Evolutionary conservation across 2,888 invertebrate species (phyloP), one percentile per base, ranked within the genome.

Genomic region (Drosophila limbata): DNA sequence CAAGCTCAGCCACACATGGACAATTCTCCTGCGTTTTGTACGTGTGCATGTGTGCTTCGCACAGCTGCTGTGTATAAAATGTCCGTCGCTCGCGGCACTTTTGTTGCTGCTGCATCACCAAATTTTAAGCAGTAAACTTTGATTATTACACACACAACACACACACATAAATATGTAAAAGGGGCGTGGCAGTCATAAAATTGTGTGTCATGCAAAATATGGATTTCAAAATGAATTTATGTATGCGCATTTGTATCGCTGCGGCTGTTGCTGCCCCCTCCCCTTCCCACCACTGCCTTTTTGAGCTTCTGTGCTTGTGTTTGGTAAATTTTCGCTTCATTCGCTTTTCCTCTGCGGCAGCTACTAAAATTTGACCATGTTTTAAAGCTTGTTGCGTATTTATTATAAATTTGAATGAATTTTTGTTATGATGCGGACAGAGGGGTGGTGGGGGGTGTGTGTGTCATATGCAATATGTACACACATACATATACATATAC

Each of bases 221-320:
- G 79, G 79, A 79, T 81, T 81, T 70, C 68, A 61, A 81, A 79
- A 79, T 81, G 78, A 79, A 81, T 79, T 79, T 81, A 79, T 81
- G 73, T 81, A 79, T 81, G 73, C 62, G 68, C 73, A 63, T 77
- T 79, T 73, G 77, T 70, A 71, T 79, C 60, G 71, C 65, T 78
- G 76, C 71, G 66, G 66, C 64, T 61, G 45, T 17, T 56, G 47
- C 44, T 39, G 53, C 48, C 33, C 28, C 44, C 42, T 0, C 10
- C 42, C 1, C 9, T 9, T 0, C 25, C 25, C n/a, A n/a, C n/a
- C n/a, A n/a, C n/a, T n/a, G n/a, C n/a, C n/a, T n/a, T n/a, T n/a
- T 8, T 19, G 28, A 9, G 10, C 19, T 51, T 8, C 11, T 56
- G 37, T 62, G 61, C 17, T 33, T 57, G 60, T 50, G 61, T 35